phyloP scores from a whole-genome alignment of 2,888 invertebrate species.

The Anorthoa munda region DNA sequence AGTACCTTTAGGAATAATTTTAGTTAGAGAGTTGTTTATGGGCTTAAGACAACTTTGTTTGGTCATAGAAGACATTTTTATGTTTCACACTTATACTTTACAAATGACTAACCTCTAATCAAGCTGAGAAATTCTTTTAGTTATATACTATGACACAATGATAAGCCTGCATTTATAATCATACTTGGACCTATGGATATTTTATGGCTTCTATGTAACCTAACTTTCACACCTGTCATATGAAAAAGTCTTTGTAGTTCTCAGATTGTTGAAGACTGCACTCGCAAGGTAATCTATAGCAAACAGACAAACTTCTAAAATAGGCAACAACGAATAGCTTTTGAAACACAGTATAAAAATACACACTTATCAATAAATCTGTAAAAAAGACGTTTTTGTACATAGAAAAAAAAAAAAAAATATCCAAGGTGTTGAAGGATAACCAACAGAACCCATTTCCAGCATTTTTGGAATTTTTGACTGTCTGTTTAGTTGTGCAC shows the following conservation, averaged over 20 bases:
- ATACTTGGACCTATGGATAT: background rate
- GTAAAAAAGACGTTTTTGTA: too few relatives aligned
- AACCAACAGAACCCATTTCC: too few relatives aligned
- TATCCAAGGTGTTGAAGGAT: too few relatives aligned
- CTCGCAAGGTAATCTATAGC: background rate
- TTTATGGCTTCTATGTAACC: conserved; percentile 30
- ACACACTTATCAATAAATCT: too few relatives aligned
- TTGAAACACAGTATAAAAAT: too few relatives aligned
- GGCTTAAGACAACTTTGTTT: too few relatives aligned
- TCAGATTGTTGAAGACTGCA: background rate
- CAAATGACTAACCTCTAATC: too few relatives aligned
- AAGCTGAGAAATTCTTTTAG: background rate
- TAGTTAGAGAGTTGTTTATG: background rate
- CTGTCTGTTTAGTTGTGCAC: too few relatives aligned
- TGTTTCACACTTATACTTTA: background rate
- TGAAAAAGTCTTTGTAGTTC: background rate
- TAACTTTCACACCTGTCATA: conserved; percentile 5
- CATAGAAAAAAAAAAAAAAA: too few relatives aligned
- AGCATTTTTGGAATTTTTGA: too few relatives aligned
- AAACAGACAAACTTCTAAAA: background rate
- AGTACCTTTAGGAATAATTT: background rate
- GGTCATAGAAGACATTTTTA: background rate
- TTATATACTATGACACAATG: background rate
- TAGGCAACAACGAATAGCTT: background rate
- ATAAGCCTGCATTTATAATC: too few relatives aligned